Conservation (phyloP, 2,113 vertebrate species). For the Lontra canadensis region DNA sequence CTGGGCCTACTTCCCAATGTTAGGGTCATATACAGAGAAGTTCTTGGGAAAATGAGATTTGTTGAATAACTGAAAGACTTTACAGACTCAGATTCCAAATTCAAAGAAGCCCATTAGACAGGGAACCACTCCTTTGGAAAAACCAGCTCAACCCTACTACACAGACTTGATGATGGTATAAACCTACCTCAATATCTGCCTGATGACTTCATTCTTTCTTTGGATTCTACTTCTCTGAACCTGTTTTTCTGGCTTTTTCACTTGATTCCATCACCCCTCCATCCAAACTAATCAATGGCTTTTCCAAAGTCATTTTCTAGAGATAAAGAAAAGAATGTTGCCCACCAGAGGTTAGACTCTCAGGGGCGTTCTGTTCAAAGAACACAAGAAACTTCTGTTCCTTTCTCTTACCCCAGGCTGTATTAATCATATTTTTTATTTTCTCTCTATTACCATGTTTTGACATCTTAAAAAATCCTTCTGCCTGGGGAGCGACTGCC, state of each 20-base stretch:
- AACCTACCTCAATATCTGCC: neutral
- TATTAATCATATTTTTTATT: neutral
- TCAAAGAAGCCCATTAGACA: neutral
- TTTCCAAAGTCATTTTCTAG: constrained; percentile 35
- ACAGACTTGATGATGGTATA: neutral
- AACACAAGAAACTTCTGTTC: neutral
- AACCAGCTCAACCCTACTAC: neutral
- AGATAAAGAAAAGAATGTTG: neutral
- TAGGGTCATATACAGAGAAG: neutral
- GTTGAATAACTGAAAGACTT: neutral
- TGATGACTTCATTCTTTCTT: neutral
- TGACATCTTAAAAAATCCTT: neutral
- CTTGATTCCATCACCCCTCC: neutral
- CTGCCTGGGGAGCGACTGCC: neutral
- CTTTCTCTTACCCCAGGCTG: neutral
- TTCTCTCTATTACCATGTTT: neutral
- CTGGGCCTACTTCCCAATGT: neutral
- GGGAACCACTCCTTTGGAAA: neutral
- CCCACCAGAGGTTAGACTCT: neutral
- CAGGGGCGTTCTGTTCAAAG: neutral
- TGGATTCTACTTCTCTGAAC: constrained; percentile 12
- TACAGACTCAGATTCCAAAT: neutral
- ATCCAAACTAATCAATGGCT: neutral
- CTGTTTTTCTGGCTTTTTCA: neutral
- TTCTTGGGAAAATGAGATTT: neutral